These are phyloP conservation scores for Coptotermes formosanus DNA, from an alignment of 1,140 invertebrate species.

Conservation along the genomic window DNA sequence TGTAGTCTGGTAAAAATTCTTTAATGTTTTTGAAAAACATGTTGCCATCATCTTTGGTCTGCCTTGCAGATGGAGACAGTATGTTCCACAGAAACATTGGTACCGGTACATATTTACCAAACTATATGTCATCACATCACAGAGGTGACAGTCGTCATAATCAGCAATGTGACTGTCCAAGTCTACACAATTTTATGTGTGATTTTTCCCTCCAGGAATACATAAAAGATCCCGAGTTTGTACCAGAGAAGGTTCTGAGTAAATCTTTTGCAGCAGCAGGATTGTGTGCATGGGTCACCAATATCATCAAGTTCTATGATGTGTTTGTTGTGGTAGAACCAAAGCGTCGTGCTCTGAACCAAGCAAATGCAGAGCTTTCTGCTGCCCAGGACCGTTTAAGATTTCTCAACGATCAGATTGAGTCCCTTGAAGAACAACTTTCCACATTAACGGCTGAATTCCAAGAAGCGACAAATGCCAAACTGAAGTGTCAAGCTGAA, in stretches of 20 bases:
- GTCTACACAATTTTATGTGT: constrained; percentile 43
- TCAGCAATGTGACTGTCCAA: constrained; percentile 39
- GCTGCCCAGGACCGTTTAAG: constrained; percentile 76
- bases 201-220: constrained; percentile 46
- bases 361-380: constrained; percentile 80
- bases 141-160: constrained; percentile 47
- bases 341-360: constrained; percentile 75
- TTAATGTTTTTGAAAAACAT: no score
- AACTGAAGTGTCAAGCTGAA: constrained; percentile 83
- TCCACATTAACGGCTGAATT: constrained; percentile 75
- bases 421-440: constrained; percentile 70
- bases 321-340: constrained; percentile 92
- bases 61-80: no score
- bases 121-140: no score
- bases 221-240: constrained; percentile 67
- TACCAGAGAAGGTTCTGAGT: constrained; percentile 76
- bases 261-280: constrained; percentile 87
- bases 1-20: no score
- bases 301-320: constrained; percentile 88
- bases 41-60: no score
- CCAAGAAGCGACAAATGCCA: constrained; percentile 80
- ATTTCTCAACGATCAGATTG: constrained; percentile 61
- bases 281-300: constrained; percentile 91
- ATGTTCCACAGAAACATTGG: no score
- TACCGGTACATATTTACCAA: no score